A percentile compares a stretch with the other conserved stretches of the same genome.
phyloP scores from a whole-genome alignment of 2,888 invertebrate genomes.

The Coenonympha arcania region DNA sequence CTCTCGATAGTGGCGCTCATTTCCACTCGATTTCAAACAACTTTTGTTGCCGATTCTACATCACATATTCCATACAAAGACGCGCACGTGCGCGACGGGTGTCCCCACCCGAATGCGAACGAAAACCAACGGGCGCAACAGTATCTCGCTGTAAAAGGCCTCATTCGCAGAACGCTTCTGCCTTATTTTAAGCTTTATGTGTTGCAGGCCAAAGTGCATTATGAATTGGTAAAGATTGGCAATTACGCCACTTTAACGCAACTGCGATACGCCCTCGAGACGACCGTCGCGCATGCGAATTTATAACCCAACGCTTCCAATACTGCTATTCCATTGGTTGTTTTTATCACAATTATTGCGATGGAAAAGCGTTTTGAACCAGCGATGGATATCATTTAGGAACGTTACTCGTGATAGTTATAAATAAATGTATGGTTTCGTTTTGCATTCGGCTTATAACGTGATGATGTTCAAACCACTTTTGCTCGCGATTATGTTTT shows the following conservation, averaged over 20 bases:
- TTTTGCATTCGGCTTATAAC: constrained; percentile 43
- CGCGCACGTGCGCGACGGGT: constrained; percentile 58
- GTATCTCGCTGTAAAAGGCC: constrained; percentile 4
- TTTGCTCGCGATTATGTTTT: constrained; percentile 56
- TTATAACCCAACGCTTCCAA: constrained; percentile 34
- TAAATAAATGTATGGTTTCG: constrained; percentile 47
- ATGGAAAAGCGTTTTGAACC: constrained; percentile 12
- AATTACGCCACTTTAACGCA: constrained; percentile 25
- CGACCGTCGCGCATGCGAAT: constrained; percentile 64
- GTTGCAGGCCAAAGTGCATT: accelerated
- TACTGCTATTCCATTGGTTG: constrained; percentile 38
- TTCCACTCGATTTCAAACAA: constrained; percentile 5
- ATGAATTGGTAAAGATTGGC: constrained; percentile 3
- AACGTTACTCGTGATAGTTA: constrained; percentile 26
- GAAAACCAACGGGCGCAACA: constrained; percentile 43
- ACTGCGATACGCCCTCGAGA: constrained; percentile 55
- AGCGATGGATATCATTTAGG: constrained; percentile 36
- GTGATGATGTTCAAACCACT: constrained; percentile 65
- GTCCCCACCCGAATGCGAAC: constrained; percentile 62
- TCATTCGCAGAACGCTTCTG: not conserved
- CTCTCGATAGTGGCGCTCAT: too few species aligned
- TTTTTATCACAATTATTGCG: constrained; percentile 20
- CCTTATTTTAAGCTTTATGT: constrained; percentile 9
- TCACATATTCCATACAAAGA: constrained; percentile 44
- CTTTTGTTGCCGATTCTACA: constrained; percentile 25